Evolutionary conservation across 1,140 invertebrate species (phyloP).

Genomic region (Listronotus oregonensis): DNA sequence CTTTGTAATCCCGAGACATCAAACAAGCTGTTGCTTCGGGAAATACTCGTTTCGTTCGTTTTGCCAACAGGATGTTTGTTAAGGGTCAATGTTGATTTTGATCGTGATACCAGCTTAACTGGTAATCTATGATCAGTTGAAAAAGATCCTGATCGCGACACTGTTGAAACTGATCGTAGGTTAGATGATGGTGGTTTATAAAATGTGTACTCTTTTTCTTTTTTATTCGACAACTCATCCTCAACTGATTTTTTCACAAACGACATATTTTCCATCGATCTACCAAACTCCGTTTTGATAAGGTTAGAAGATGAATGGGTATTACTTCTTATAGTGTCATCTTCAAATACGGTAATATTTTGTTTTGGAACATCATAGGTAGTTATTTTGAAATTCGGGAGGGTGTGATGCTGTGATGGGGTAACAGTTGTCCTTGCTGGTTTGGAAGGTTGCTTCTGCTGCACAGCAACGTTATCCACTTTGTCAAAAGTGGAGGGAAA

Average conservation of each 20-base stretch:
- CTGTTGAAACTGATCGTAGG: neutral
- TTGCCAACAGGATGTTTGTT: slow-evolving; percentile 41
- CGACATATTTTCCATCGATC: slow-evolving; percentile 43
- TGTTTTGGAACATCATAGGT: slow-evolving; percentile 54
- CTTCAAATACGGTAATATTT: slow-evolving; percentile 55
- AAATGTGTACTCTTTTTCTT: slow-evolving; percentile 27
- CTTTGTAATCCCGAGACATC: slow-evolving; percentile 55
- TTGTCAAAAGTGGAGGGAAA: slow-evolving; percentile 22
- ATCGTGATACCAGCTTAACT: slow-evolving; percentile 50
- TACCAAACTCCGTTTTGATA: neutral
- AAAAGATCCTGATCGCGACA: slow-evolving; percentile 53
- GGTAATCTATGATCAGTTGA: slow-evolving; percentile 43
- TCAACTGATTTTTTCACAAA: slow-evolving; percentile 29
- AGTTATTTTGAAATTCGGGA: slow-evolving; percentile 55
- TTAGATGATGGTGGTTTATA: slow-evolving; percentile 17
- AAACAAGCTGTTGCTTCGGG: slow-evolving; percentile 51
- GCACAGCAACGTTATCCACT: slow-evolving; percentile 10
- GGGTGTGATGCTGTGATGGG: slow-evolving; percentile 20
- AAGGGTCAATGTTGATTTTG: slow-evolving; percentile 53
- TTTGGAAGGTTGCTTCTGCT: slow-evolving; percentile 18
- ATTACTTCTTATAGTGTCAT: slow-evolving; percentile 54
- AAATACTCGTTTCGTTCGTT: slow-evolving; percentile 28
- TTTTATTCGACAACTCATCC: slow-evolving; percentile 3
- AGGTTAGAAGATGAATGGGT: slow-evolving; percentile 10
- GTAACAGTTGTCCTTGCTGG: neutral